Evolutionary conservation across 1,140 invertebrate genomes (phyloP).

Genomic region (Sitodiplosis mosellana): DNA sequence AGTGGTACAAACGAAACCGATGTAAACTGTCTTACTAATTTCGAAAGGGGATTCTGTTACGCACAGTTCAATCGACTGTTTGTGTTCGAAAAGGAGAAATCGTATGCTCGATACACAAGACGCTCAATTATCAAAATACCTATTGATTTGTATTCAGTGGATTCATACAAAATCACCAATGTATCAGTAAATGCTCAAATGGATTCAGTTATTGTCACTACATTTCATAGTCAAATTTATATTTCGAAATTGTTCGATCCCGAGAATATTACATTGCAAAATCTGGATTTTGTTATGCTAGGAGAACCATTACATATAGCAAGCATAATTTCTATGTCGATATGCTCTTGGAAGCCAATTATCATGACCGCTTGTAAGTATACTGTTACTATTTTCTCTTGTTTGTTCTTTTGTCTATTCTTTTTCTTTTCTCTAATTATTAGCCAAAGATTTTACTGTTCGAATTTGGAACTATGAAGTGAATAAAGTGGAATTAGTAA

Average conservation of each 20-base stretch:
- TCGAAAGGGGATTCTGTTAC: slow-evolving; percentile 35
- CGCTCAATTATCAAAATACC: slow-evolving; percentile 33
- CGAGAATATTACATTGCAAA: slow-evolving; percentile 20
- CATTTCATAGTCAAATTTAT: slow-evolving; percentile 38
- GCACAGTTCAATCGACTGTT: slow-evolving; percentile 34
- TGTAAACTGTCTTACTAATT: slow-evolving; percentile 30
- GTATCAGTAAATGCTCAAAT: slow-evolving; percentile 29
- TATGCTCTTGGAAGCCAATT: slow-evolving; percentile 76
- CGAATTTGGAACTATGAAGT: slow-evolving; percentile 82
- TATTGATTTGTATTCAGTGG: slow-evolving; percentile 17
- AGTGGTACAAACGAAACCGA: slow-evolving; percentile 3
- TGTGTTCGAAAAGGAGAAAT: slow-evolving; percentile 35
- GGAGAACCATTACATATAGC: slow-evolving; percentile 64
- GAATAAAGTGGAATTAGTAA: slow-evolving; percentile 52
- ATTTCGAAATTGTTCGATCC: slow-evolving; percentile 30
- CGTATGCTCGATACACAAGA: slow-evolving; percentile 24
- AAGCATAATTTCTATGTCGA: slow-evolving; percentile 52
- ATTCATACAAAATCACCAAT: slow-evolving; percentile 28
- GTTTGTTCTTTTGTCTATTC: not conserved
- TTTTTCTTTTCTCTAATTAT: not conserved
- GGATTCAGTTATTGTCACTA: slow-evolving; percentile 34
- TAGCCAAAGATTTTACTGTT: slow-evolving; percentile 52
- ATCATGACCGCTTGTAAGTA: slow-evolving; percentile 60
- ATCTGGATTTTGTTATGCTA: slow-evolving; percentile 30
- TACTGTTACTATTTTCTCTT: not conserved